A percentile compares a stretch with the other conserved stretches of the same genome.
phyloP scores from a whole-genome alignment of 2,797 vertebrate species.

The Monodelphis domestica region DNA sequence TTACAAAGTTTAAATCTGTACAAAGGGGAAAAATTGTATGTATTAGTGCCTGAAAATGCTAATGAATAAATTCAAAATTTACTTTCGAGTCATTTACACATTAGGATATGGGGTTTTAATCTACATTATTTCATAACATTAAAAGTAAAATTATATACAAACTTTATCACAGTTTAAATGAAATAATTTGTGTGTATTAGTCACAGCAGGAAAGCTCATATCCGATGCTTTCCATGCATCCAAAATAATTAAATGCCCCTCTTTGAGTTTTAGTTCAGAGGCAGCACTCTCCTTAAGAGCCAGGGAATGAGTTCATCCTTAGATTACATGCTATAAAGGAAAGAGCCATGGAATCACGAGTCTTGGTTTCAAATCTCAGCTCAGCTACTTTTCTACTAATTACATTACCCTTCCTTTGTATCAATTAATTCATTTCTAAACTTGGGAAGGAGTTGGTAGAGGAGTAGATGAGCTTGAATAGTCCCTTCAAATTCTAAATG shows the following conservation, averaged over 20 bases:
- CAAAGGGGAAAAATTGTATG: slow-evolving; percentile 51
- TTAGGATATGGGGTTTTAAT: slow-evolving; percentile 63
- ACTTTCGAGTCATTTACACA: slow-evolving; percentile 58
- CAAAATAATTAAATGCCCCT: slow-evolving; percentile 26
- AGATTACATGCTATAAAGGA: background rate
- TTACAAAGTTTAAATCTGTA: slow-evolving; percentile 58
- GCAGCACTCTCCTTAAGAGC: background rate
- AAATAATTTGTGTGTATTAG: slow-evolving; percentile 49
- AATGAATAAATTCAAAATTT: slow-evolving; percentile 72
- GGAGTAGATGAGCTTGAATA: background rate
- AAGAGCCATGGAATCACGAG: background rate
- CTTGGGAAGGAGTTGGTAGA: background rate
- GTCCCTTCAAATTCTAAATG: background rate
- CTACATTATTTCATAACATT: slow-evolving; percentile 67
- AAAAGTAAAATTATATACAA: slow-evolving; percentile 61
- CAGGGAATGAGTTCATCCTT: background rate
- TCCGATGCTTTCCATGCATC: slow-evolving; percentile 14
- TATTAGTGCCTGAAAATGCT: slow-evolving; percentile 56
- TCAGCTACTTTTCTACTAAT: background rate
- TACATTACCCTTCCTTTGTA: background rate
- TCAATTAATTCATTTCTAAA: background rate
- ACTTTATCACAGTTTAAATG: slow-evolving; percentile 49
- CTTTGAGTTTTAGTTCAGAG: slow-evolving; percentile 36
- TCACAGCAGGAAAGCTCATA: slow-evolving; percentile 36
- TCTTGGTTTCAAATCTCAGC: background rate